phyloP scores from a whole-genome alignment of 2,797 vertebrate species.

The Echeneis naucrates region DNA sequence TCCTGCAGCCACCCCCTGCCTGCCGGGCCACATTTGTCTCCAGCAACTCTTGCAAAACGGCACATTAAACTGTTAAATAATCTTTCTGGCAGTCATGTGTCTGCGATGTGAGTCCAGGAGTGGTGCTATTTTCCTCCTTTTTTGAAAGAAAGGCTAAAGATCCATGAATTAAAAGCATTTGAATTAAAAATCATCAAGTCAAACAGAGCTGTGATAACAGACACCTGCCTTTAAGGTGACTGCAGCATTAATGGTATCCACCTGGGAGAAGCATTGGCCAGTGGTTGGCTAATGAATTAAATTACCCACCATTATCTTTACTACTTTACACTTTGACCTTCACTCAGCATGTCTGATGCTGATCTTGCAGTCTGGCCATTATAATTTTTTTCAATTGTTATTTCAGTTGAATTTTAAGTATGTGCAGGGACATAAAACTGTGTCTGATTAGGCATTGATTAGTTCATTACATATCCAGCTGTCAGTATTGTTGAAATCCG shows the following conservation, averaged over 20 bases:
- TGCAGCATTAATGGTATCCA: background rate
- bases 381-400: constrained; percentile 21
- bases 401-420: constrained; percentile 12
- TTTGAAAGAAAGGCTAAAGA: background rate
- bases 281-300: constrained; percentile 41
- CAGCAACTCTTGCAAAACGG: too few species aligned
- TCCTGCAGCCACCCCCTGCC: too few species aligned
- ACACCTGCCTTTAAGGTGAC: background rate
- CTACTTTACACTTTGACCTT: constrained; percentile 25
- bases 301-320: constrained; percentile 34
- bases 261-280: background rate
- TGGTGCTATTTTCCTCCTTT: background rate
- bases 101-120: too few species aligned
- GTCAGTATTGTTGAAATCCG: constrained; percentile 29
- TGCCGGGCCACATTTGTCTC: too few species aligned
- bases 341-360: constrained; percentile 10
- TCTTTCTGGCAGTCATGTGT: too few species aligned
- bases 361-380: constrained; percentile 16
- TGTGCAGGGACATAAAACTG: constrained; percentile 12
- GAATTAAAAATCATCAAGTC: background rate
- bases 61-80: too few species aligned
- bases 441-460: constrained; percentile 42
- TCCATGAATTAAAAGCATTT: background rate
- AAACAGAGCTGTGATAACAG: background rate
- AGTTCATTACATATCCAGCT: constrained; percentile 38